phyloP scores from a whole-genome alignment of 2,888 invertebrate species.

The Halictus quadricinctus region DNA sequence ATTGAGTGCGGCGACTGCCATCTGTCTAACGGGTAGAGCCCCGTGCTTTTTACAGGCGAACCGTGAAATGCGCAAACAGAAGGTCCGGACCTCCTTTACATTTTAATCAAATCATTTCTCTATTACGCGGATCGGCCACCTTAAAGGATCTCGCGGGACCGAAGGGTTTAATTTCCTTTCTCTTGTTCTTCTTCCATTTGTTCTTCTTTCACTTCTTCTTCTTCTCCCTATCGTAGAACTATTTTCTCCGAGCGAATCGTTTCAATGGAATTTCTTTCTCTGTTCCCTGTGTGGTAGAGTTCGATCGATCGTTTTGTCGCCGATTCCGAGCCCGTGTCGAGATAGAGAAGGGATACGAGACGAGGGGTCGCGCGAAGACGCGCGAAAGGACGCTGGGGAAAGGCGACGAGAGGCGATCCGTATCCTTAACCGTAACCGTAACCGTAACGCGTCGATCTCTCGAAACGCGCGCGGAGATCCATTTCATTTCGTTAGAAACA shows the following conservation, averaged over 20 bases:
- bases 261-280: neutral
- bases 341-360: neutral
- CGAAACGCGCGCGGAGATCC: slow-evolving; percentile 58
- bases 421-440: slow-evolving; percentile 37
- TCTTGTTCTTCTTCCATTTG: neutral
- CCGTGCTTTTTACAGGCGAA: slow-evolving; percentile 81
- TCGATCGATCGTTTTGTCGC: slow-evolving; percentile 2
- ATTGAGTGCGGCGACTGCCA: slow-evolving; percentile 82
- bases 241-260: neutral
- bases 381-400: slow-evolving; percentile 16
- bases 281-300: neutral
- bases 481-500: slow-evolving; percentile 69
- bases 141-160: slow-evolving; percentile 77
- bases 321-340: neutral
- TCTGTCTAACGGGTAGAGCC: slow-evolving; percentile 80
- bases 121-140: slow-evolving; percentile 77
- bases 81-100: slow-evolving; percentile 80
- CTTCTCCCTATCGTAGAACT: neutral
- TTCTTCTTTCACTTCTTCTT: neutral
- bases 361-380: neutral
- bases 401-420: slow-evolving; percentile 62
- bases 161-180: slow-evolving; percentile 77
- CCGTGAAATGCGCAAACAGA: slow-evolving; percentile 83
- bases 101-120: slow-evolving; percentile 83
- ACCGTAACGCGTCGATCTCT: slow-evolving; percentile 47